Evolutionary conservation across 2,888 invertebrate genomes (phyloP), one percentile per base, ranked within the genome.

Genomic region (Pseudococcus longispinus): DNA sequence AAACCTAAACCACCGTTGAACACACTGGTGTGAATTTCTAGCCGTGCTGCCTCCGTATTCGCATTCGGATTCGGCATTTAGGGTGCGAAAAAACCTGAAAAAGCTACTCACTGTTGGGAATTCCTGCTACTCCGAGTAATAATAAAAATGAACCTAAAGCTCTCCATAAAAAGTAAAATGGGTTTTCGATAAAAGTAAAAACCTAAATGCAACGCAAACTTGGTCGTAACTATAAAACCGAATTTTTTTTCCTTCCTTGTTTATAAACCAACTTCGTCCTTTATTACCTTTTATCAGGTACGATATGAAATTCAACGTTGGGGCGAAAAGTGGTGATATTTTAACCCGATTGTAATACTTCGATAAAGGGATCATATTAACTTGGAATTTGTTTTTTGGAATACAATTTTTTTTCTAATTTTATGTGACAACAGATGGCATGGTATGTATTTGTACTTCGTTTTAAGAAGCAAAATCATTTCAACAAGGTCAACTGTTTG

Each of bases 201-300:
- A 80, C 77, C 77, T 42, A 80, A 80, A 80, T 80, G 77, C 77
- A 80, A 42, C 20, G 77, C 26, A 42, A 80, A 80, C 9, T 80
- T 80, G 77, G 77, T 42, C 77, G 77, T 80, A 80, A 80, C 77
- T 80, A 80, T 80, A 80, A 80, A 80, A 42, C 20, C 37, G 77
- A 80, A 80, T 80, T 80, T 80, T 80, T 37, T 80, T 80, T 42
- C 60, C 70, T 80, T 70, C 70, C 77, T 80, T 80, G 77, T 80
- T 80, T 80, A 80, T 80, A 80, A 80, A 80, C 77, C 77, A 80
- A 80, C 77, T 80, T n/a, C 37, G 77, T 29, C 77, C 77, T 80
- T 80, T 80, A 80, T 80, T 80, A 74, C 77, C 42, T 80, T 80
- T 42, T 42, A 80, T 80, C 77, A 80, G 77, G 77, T 80, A 80